A percentile compares a stretch with the other conserved stretches of the same genome.
These are phyloP conservation scores for Scaptomyza graminum DNA, from an alignment of 1,140 invertebrate genomes.

Conservation along the genomic window DNA sequence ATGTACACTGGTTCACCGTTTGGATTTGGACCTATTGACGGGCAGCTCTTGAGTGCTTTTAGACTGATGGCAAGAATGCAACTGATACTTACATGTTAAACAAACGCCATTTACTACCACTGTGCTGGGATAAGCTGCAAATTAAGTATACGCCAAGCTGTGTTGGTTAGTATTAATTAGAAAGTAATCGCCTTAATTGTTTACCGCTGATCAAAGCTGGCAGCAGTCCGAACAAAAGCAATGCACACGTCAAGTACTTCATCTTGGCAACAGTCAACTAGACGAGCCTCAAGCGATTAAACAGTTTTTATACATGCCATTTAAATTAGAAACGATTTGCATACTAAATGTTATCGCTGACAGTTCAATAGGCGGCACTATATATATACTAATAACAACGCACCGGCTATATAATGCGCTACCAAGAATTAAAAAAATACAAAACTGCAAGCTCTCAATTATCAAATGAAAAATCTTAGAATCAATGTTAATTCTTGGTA, in stretches of 20 bases:
- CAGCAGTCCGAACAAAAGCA: constrained; percentile 55
- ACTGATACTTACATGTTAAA: constrained; percentile 58
- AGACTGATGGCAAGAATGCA: neutral
- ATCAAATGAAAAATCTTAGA: neutral
- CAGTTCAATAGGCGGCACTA: constrained; percentile 22
- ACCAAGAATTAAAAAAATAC: neutral
- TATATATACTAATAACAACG: neutral
- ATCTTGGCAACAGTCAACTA: constrained; percentile 41
- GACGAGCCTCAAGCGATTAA: constrained; percentile 15
- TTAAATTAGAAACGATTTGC: constrained; percentile 56
- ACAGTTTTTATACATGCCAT: constrained; percentile 49
- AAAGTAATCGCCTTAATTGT: constrained; percentile 1
- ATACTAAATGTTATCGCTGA: constrained; percentile 48
- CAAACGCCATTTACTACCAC: constrained; percentile 67
- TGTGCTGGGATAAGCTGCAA: constrained; percentile 55
- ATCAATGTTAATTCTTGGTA: neutral
- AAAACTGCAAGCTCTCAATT: neutral
- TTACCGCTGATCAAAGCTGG: constrained; percentile 58
- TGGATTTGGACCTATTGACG: constrained; percentile 53
- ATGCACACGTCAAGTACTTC: constrained; percentile 61
- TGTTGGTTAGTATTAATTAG: constrained; percentile 17
- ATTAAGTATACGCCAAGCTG: constrained; percentile 16
- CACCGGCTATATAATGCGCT: constrained; percentile 14
- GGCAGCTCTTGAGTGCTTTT: neutral
- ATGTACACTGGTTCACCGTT: constrained; percentile 54